Conservation (phyloP, 2,888 invertebrate genomes). For the Molanna angustata region DNA sequence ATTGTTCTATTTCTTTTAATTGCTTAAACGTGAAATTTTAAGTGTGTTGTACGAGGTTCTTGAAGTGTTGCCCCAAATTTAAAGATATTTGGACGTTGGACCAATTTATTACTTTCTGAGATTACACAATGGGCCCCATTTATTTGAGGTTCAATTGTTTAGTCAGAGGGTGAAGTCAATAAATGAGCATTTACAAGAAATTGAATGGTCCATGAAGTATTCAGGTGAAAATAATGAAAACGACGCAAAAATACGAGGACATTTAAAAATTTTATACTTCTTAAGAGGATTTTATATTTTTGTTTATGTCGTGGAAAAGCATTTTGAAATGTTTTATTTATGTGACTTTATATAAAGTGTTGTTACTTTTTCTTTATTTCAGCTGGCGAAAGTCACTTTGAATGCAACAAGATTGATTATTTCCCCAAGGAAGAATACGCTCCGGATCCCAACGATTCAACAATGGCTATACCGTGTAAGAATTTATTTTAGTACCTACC, state of each 20-base stretch:
- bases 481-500: too few relatives aligned
- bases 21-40: slow-evolving; percentile 13
- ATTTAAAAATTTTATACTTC: too few relatives aligned
- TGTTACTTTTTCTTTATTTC: slow-evolving; percentile 41
- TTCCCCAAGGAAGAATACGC: slow-evolving; percentile 84
- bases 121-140: background rate
- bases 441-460: slow-evolving; percentile 85
- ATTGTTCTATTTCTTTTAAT: slow-evolving; percentile 2
- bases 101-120: slow-evolving; percentile 5
- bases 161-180: too few relatives aligned
- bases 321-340: too few relatives aligned
- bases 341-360: too few relatives aligned
- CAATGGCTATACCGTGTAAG: slow-evolving; percentile 94
- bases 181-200: too few relatives aligned
- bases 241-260: too few relatives aligned
- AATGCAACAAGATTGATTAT: slow-evolving; percentile 83
- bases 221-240: too few relatives aligned
- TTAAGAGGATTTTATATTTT: too few relatives aligned
- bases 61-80: slow-evolving; percentile 4
- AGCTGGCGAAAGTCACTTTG: slow-evolving; percentile 69
- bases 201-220: too few relatives aligned
- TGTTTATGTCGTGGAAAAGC: too few relatives aligned
- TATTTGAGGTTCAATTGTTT: background rate
- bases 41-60: slow-evolving; percentile 3
- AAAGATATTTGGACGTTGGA: background rate